Evolutionary conservation across 2,888 invertebrate genomes (phyloP), one percentile per base, ranked within the genome.

Genomic region (Zaprionus lineosus): DNA sequence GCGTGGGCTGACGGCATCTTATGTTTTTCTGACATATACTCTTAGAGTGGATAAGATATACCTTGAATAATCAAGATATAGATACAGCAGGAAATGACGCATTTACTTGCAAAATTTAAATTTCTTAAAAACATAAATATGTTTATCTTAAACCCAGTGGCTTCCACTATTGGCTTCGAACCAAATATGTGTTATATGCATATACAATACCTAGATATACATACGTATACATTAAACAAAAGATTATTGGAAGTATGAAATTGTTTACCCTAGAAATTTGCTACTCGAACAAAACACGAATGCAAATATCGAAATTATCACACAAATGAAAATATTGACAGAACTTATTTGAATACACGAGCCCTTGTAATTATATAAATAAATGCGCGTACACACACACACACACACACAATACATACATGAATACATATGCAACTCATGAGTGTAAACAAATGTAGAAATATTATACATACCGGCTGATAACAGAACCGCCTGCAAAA

Each of bases 1-100:
- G 37, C 39, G 61, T 70, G 61, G 53, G 66, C 66, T 65, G 53
- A 46, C 36, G 50, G 41, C 56, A 58, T 57, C 39, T 56, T 50
- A 37, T 16, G 48, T 48, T 43, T 47, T 36, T 16, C 31, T 36
- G 37, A 15, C 41, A 41, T 41, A 34, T 47, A 56, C 36, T 33
- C 12, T 11, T 59, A 57, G 52, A 51, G 40, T 68, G 52, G 62
- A 62, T 62, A 68, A 73, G 66, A 67, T 66, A 73, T 31, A 33
- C 16, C 4, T 11, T 7, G 29, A 8, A 34, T 6, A 8, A 8
- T 15, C 9, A 5, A 31, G 39, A 62, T 68, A 46, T 39, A n/a
- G n/a, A n/a, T n/a, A n/a, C 24, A 9, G 9, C 57, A 55, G 73
- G 55, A 79, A 76, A 53, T 65, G 40, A 51, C 59, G 55, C 59